Evolutionary conservation across 2,113 vertebrate species (phyloP).

Genomic region (Zingel zingel): DNA sequence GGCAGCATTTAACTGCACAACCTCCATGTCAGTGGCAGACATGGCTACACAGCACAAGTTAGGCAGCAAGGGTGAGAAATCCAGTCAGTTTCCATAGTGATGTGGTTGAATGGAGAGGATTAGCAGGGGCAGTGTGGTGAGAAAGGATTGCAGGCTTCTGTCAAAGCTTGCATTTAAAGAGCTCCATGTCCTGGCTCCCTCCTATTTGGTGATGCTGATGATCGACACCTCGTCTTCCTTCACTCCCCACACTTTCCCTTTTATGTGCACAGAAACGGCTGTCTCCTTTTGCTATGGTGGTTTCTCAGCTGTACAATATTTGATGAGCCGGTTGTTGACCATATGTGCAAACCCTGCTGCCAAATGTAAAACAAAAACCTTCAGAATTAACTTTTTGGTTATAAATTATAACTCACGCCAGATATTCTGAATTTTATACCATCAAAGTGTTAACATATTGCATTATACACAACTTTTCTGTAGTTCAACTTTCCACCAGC

Average conservation of each 20-base stretch:
- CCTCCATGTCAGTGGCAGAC: constrained; percentile 67
- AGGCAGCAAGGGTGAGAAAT: constrained; percentile 76
- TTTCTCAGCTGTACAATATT: constrained; percentile 42
- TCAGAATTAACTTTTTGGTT: background rate
- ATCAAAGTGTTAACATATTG: background rate
- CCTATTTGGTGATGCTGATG: constrained; percentile 57
- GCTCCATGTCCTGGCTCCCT: constrained; percentile 60
- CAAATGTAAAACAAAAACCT: background rate
- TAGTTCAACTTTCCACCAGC: background rate
- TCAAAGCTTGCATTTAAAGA: constrained; percentile 76
- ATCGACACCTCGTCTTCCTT: constrained; percentile 48
- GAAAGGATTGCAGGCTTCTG: constrained; percentile 77
- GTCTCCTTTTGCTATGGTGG: background rate
- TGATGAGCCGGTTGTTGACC: constrained; percentile 4
- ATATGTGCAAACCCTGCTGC: background rate
- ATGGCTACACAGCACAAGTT: constrained; percentile 76
- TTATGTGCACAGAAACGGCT: constrained; percentile 8
- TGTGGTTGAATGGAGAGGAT: constrained; percentile 81
- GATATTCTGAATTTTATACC: background rate
- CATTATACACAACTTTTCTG: background rate
- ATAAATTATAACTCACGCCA: background rate
- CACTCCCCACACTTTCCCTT: constrained; percentile 22
- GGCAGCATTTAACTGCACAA: constrained; percentile 61
- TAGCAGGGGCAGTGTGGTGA: constrained; percentile 78
- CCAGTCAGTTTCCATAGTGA: constrained; percentile 88